Evolutionary conservation across 2,888 invertebrate genomes (phyloP).

Genomic region (Ophion ellenae): DNA sequence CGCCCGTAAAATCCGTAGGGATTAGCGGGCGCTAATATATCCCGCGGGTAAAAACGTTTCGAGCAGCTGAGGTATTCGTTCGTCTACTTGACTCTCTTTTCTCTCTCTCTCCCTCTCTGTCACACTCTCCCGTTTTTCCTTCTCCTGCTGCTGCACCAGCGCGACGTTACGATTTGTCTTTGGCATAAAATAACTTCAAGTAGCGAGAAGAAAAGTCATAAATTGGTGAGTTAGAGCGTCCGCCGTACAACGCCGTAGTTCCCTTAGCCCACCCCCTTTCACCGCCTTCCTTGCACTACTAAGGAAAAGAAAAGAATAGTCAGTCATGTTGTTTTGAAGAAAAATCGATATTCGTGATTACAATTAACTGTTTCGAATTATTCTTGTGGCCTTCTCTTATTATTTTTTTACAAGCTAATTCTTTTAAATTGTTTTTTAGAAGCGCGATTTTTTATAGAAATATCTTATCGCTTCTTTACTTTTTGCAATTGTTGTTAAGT

Average conservation of each 20-base stretch:
- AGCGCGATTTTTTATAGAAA: neutral
- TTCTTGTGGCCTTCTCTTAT: neutral
- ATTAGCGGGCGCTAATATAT: constrained; percentile 82
- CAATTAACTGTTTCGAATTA: neutral
- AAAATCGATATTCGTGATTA: constrained; percentile 44
- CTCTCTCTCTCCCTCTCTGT: constrained; percentile 61
- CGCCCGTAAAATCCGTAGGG: constrained; percentile 81
- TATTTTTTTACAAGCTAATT: neutral
- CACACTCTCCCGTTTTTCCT: constrained; percentile 23
- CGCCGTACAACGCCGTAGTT: constrained; percentile 64
- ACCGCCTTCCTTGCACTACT: constrained; percentile 40
- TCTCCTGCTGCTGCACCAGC: constrained; percentile 36
- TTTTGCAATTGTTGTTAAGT: too few species aligned
- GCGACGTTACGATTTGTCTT: constrained; percentile 76
- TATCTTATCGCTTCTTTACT: neutral
- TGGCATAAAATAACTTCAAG: constrained; percentile 79
- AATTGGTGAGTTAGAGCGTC: constrained; percentile 78
- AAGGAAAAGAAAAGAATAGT: constrained; percentile 46
- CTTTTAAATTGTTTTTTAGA: constrained; percentile 7
- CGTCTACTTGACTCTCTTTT: constrained; percentile 63
- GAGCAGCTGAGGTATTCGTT: constrained; percentile 82
- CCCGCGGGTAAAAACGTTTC: constrained; percentile 80
- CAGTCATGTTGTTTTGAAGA: constrained; percentile 56
- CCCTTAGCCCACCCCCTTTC: constrained; percentile 48
- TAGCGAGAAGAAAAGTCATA: constrained; percentile 77